Conservation (phyloP, 2,113 vertebrate species). For the Nerophis lumbriciformis region DNA sequence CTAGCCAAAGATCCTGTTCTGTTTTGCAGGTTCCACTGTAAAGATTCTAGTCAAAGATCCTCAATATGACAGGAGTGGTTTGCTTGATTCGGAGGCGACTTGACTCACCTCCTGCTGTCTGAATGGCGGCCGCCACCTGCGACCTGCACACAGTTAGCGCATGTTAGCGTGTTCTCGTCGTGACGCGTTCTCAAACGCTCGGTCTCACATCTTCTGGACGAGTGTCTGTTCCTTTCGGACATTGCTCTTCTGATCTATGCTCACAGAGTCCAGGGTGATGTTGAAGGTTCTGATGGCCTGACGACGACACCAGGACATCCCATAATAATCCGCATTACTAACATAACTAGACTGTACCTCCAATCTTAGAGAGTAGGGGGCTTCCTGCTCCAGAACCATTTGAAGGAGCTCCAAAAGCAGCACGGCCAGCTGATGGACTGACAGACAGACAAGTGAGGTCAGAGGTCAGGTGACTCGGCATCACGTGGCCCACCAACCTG, state of each 20-base stretch:
- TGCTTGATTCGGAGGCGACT: not conserved
- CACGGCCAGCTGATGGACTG: slow-evolving; percentile 3
- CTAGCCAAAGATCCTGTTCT: no score
- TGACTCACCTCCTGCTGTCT: slow-evolving; percentile 49
- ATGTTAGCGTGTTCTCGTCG: not conserved
- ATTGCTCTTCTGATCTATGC: slow-evolving; percentile 67
- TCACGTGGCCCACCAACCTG: not conserved
- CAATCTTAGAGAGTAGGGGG: slow-evolving; percentile 61
- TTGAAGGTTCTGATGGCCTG: slow-evolving; percentile 86
- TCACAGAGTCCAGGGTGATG: slow-evolving; percentile 68
- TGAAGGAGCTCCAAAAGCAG: slow-evolving; percentile 76
- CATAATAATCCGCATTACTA: no score
- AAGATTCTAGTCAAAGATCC: no score
- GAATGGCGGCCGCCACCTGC: slow-evolving; percentile 36
- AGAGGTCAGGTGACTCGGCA: not conserved
- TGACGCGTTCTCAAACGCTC: no score
- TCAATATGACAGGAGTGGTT: no score
- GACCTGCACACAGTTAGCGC: slow-evolving; percentile 11
- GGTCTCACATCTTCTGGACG: slow-evolving; percentile 33
- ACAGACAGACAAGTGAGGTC: not conserved
- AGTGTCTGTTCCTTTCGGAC: slow-evolving; percentile 69
- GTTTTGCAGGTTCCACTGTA: no score
- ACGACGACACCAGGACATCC: not conserved
- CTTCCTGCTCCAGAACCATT: slow-evolving; percentile 62
- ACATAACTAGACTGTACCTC: slow-evolving; percentile 70